phyloP scores from a whole-genome alignment of 2,113 vertebrate species.

The Odontesthes bonariensis region DNA sequence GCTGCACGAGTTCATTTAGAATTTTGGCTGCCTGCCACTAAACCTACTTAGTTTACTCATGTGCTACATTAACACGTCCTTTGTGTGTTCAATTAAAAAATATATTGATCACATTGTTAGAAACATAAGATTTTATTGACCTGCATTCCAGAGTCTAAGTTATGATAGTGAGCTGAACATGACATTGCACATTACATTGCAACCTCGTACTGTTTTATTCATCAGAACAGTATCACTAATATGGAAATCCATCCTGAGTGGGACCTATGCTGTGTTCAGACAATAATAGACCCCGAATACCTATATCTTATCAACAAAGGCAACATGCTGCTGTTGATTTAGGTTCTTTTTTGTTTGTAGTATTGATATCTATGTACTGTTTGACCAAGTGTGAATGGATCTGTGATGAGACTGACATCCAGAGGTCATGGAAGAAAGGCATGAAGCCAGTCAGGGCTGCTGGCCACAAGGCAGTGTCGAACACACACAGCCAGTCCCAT shows the following conservation, averaged over 20 bases:
- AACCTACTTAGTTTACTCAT: conserved; percentile 40
- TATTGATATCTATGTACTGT: conserved; percentile 64
- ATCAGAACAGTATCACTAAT: background rate
- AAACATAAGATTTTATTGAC: conserved; percentile 13
- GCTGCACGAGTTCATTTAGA: conserved; percentile 46
- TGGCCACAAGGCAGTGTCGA: conserved; percentile 17
- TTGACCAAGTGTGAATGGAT: conserved; percentile 39
- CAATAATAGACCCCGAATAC: conserved; percentile 27
- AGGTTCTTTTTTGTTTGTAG: conserved; percentile 33
- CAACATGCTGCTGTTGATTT: conserved; percentile 37
- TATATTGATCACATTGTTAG: background rate
- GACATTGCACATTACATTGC: too few relatives aligned
- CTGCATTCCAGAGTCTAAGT: background rate
- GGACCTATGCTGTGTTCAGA: conserved; percentile 15
- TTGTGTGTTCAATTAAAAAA: conserved; percentile 32
- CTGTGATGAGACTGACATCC: conserved; percentile 54
- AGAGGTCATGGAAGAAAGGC: conserved; percentile 52
- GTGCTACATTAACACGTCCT: conserved; percentile 31
- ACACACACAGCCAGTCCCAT: conserved; percentile 34
- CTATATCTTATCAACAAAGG: conserved; percentile 15
- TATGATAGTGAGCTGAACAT: background rate
- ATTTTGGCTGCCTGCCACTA: conserved; percentile 52
- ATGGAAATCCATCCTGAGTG: background rate
- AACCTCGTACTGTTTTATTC: too few relatives aligned
- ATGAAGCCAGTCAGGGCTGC: conserved; percentile 36